Evolutionary conservation across 1,140 invertebrate species (phyloP), one percentile per base, ranked within the genome.

Genomic region (Brachionus paranguensis): DNA sequence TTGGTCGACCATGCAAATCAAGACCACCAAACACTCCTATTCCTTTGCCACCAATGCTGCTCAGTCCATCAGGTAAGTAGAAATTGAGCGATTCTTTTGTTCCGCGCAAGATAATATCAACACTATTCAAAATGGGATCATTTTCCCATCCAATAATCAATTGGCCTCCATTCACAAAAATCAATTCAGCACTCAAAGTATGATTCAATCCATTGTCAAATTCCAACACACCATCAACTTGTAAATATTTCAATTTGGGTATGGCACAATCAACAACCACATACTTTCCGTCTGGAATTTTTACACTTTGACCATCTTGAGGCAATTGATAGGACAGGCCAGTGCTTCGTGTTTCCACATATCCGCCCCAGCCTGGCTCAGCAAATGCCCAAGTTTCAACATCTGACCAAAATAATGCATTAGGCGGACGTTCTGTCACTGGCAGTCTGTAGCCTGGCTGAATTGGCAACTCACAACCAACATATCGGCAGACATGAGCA

Each of bases 131-230:
- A 3, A 85, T 64, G 5, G 72, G 81, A 41, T 84, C 33, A 11
- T 78, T 70, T n/a, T 53, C 50, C 65, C 70, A 84, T 11, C 70
- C 89, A 53, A 87, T 85, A 8, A 89, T 86, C 8, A 89, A 78
- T 24, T 88, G 86, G 11, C 88, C 88, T 12, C 86, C 86, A 33
- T 65, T 74, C 8, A 88, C 86, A 70, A 86, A 53, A 72, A 88
- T 87, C 68, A 86, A 85, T 17, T 86, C 85, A 64, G 86, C 87
- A 12, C 86, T 83, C 10, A 88, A 43, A 17, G 79, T 45, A 47
- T 86, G 76, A 41, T 78, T 79, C 24, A 55, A 17, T 29, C 43
- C 24, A 55, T 64, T 64, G 76, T 84, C 81, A 12, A 84, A 74
- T 37, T 70, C 81, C n/a, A 84, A 37, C 17, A 53, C 74, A 60